These are phyloP conservation scores for Rosalia funebris DNA, from an alignment of 2,888 invertebrate species.

Conservation along the genomic window DNA sequence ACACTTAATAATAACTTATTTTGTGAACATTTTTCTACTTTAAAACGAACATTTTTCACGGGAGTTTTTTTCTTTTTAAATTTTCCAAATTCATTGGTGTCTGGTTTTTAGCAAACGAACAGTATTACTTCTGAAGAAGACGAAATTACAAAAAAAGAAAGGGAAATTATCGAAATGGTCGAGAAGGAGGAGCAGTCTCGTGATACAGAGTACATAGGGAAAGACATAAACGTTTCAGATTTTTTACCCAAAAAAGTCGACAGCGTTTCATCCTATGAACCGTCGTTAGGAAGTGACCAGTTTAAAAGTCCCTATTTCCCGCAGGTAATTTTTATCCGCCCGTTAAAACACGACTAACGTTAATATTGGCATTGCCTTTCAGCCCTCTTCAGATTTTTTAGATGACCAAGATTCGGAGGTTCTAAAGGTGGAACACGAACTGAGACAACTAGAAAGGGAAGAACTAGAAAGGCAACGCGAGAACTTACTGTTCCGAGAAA, in stretches of 20 bases:
- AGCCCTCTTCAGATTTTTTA: conserved; percentile 52
- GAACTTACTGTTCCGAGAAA: conserved; percentile 74
- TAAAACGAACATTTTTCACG: too few relatives aligned
- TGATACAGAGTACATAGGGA: conserved; percentile 56
- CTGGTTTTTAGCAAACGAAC: conserved; percentile 68
- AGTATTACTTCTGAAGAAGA: conserved; percentile 84
- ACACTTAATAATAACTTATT: too few relatives aligned
- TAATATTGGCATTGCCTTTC: conserved; percentile 4
- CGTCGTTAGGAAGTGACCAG: conserved; percentile 53
- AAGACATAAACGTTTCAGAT: conserved; percentile 17
- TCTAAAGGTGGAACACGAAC: conserved; percentile 80
- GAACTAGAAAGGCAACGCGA: conserved; percentile 80
- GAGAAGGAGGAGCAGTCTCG: conserved; percentile 72
- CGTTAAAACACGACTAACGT: conserved; percentile 2
- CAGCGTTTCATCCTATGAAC: conserved; percentile 39
- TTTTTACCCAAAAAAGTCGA: conserved; percentile 15
- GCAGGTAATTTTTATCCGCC: conserved; percentile 45
- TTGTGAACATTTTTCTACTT: too few relatives aligned
- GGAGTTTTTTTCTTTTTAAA: background rate
- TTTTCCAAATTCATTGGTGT: background rate
- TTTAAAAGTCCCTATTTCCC: conserved; percentile 55
- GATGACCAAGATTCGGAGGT: conserved; percentile 65
- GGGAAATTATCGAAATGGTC: conserved; percentile 73
- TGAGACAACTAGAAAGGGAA: conserved; percentile 81
- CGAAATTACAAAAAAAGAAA: conserved; percentile 74